Evolutionary conservation across 2,797 vertebrate species (phyloP).

Genomic region (Sebastes minor): DNA sequence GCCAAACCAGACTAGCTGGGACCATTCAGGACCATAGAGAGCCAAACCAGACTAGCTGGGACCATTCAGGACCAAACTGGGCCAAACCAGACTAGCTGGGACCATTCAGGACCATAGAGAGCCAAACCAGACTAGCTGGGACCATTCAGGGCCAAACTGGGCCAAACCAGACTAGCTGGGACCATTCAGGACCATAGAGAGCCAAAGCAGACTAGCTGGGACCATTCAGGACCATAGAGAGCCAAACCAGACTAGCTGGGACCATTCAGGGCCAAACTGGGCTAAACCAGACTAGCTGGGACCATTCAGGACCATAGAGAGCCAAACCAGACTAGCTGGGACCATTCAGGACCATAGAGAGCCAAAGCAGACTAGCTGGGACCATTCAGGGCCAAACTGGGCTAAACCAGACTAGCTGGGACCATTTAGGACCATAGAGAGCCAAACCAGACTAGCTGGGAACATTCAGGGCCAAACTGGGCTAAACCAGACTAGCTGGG

Average conservation of each 20-base stretch:
- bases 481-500: no score
- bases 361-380: neutral
- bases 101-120: neutral
- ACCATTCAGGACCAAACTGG: no score
- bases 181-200: fast-evolving
- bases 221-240: neutral
- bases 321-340: neutral
- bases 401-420: no score
- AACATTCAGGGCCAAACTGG: neutral
- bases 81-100: neutral
- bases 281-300: no score
- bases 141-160: no score
- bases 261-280: no score
- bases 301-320: fast-evolving
- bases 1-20: neutral
- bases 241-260: neutral
- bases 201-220: neutral
- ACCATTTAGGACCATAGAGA: no score
- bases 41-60: neutral
- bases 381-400: no score
- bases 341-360: neutral
- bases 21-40: neutral
- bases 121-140: neutral
- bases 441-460: neutral
- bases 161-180: no score